phyloP scores from a whole-genome alignment of 2,888 invertebrate species.

The Vandiemenella viatica region DNA sequence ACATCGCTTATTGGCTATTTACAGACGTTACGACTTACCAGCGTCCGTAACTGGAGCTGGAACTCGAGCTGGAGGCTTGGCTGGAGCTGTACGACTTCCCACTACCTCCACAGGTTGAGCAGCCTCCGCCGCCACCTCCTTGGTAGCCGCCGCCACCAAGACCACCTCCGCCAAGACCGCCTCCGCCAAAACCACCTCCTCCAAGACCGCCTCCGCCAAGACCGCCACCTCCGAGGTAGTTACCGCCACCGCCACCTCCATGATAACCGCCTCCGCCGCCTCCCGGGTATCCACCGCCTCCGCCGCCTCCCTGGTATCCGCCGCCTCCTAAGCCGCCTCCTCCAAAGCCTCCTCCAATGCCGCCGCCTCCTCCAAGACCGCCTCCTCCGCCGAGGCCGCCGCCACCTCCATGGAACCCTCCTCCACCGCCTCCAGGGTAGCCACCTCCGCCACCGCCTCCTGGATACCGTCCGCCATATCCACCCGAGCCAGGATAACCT shows the following conservation, averaged over 20 bases:
- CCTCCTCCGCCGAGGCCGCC: not conserved
- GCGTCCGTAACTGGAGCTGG: not conserved
- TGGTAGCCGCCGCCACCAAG: not conserved
- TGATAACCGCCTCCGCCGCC: not conserved
- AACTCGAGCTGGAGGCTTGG: not conserved
- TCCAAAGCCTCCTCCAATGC: not conserved
- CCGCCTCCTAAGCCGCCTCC: not conserved
- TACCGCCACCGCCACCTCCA: not conserved
- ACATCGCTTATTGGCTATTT: too few relatives aligned
- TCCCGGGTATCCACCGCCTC: not conserved
- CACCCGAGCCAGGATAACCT: too few relatives aligned
- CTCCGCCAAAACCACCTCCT: not conserved
- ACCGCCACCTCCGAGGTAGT: not conserved
- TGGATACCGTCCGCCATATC: too few relatives aligned
- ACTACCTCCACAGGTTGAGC: not conserved
- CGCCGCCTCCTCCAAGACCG: not conserved
- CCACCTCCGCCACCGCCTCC: not conserved
- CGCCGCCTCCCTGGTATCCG: not conserved
- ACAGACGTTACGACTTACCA: not conserved
- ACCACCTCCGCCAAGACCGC: not conserved
- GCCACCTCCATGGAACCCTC: not conserved
- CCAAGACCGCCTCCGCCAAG: not conserved
- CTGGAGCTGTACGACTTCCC: too few relatives aligned
- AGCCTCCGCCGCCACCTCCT: not conserved
- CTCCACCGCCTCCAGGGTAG: not conserved